Conservation (phyloP, 2,888 invertebrate genomes). For the Encarsia formosa region DNA sequence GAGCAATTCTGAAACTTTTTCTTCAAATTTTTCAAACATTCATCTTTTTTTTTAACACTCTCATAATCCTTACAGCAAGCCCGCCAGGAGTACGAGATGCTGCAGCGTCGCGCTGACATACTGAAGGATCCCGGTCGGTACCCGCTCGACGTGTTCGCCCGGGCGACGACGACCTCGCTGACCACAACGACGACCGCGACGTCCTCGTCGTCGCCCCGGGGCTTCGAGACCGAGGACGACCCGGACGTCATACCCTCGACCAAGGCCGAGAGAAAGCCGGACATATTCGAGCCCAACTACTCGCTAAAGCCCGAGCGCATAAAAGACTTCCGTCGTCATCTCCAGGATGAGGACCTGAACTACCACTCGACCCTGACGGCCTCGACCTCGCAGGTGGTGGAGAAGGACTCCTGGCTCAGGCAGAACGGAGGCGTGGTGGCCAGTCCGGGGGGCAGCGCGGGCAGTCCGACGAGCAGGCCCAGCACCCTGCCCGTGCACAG, state of each 20-base stretch:
- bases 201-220: neutral
- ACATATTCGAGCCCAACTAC: slow-evolving; percentile 41
- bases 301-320: slow-evolving; percentile 35
- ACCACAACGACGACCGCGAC: neutral
- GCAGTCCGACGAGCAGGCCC: neutral
- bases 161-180: neutral
- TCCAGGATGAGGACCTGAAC: slow-evolving; percentile 12
- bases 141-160: slow-evolving; percentile 4
- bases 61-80: no score
- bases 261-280: slow-evolving; percentile 38
- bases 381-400: slow-evolving; percentile 30
- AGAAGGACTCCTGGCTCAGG: slow-evolving; percentile 42
- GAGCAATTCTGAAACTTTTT: no score
- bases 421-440: slow-evolving; percentile 33
- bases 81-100: slow-evolving; percentile 18
- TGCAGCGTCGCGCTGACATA: neutral
- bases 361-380: no score
- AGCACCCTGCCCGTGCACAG: slow-evolving; percentile 38
- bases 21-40: no score
- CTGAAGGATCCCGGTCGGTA: neutral
- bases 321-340: slow-evolving; percentile 32
- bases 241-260: slow-evolving; percentile 43
- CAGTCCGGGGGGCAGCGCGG: neutral
- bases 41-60: no score
- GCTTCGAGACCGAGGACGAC: slow-evolving; percentile 34